Evolutionary conservation across 2,888 invertebrate genomes (phyloP).

Genomic region (Hanleya hanleyi): DNA sequence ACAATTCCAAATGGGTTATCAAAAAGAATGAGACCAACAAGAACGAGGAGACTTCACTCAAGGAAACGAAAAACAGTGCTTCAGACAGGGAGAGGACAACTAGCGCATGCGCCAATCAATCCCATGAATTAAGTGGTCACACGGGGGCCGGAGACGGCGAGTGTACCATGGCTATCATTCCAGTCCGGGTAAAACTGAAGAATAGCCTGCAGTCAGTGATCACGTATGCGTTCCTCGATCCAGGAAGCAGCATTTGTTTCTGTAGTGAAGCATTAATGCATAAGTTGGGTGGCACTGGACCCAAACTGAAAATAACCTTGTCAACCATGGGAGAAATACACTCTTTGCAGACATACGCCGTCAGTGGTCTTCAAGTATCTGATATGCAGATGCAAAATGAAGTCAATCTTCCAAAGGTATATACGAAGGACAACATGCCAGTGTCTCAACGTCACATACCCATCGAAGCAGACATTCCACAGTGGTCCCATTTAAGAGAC

Average conservation of each 20-base stretch:
- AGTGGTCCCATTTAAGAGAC: conserved; percentile 26
- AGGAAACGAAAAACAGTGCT: too few relatives aligned
- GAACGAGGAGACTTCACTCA: too few relatives aligned
- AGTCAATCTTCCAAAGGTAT: conserved; percentile 24
- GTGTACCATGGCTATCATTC: conserved; percentile 23
- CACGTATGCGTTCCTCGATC: conserved; percentile 19
- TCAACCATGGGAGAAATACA: conserved; percentile 4
- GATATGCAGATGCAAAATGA: conserved; percentile 13
- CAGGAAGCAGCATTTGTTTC: conserved; percentile 20
- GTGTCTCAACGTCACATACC: conserved; percentile 26
- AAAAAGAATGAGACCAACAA: too few relatives aligned
- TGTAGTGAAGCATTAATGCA: conserved; percentile 14
- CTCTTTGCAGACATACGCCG: not conserved
- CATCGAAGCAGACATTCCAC: conserved; percentile 20
- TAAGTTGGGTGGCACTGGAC: conserved; percentile 1
- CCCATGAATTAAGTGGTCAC: too few relatives aligned
- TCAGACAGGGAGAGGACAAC: too few relatives aligned
- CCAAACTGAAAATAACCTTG: conserved; percentile 3
- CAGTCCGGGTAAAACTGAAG: conserved; percentile 10
- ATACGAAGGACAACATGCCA: conserved; percentile 29
- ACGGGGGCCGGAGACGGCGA: conserved; percentile 8
- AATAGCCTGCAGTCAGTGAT: not conserved
- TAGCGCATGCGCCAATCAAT: too few relatives aligned
- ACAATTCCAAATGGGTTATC: too few relatives aligned
- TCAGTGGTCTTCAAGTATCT: conserved; percentile 15